Evolutionary conservation across 2,888 invertebrate genomes (phyloP).

Genomic region (Agapostemon virescens): DNA sequence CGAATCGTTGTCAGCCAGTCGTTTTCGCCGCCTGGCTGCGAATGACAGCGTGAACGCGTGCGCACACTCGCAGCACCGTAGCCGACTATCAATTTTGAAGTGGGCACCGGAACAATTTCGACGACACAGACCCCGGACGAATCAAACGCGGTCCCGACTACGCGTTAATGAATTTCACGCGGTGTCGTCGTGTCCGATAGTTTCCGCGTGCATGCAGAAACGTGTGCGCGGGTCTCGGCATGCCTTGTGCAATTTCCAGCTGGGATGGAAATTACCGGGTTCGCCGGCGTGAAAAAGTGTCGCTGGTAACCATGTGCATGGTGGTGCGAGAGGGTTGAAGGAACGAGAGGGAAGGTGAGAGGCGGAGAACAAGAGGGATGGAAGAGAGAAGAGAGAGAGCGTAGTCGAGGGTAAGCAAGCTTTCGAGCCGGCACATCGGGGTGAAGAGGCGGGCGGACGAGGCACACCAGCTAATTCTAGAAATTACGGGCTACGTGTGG

Average conservation of each 20-base stretch:
- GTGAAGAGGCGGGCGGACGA: not conserved
- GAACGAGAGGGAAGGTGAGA: not conserved
- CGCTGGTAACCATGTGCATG: not conserved
- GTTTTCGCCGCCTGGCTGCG: not conserved
- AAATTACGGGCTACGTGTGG: slow-evolving; percentile 53
- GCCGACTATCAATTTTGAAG: slow-evolving; percentile 33
- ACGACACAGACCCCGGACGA: slow-evolving; percentile 2
- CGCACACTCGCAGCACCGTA: not conserved
- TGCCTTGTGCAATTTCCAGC: slow-evolving; percentile 19
- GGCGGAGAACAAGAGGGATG: not conserved
- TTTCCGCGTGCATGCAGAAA: not conserved
- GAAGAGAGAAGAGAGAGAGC: not conserved
- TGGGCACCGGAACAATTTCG: slow-evolving; percentile 36
- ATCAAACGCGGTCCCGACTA: slow-evolving; percentile 24
- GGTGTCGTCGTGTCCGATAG: slow-evolving; percentile 18
- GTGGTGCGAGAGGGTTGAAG: not conserved
- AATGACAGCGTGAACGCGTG: too few relatives aligned
- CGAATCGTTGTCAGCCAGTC: too few relatives aligned
- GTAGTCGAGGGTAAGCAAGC: not conserved
- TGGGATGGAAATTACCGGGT: slow-evolving; percentile 18
- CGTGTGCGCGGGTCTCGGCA: not conserved
- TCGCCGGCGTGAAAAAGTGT: slow-evolving; percentile 4
- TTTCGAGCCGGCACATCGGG: not conserved
- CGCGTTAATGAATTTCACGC: slow-evolving; percentile 52
- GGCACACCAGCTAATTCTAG: not conserved